Evolutionary conservation across 2,888 invertebrate genomes (phyloP).

Genomic region (Nomada hirtipes): DNA sequence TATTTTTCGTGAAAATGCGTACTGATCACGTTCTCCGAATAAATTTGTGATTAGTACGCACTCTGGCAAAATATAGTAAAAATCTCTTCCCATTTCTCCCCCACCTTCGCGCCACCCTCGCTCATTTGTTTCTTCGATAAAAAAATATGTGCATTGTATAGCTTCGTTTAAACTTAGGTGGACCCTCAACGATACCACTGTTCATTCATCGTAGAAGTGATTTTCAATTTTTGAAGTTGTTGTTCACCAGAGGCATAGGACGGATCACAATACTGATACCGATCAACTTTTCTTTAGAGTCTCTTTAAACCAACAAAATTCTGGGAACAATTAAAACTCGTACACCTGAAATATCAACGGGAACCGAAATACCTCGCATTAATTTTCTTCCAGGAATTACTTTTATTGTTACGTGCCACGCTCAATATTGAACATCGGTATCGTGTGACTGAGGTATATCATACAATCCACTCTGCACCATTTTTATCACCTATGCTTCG

Average conservation of each 20-base stretch:
- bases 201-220: slow-evolving; percentile 30
- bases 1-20: slow-evolving; percentile 7
- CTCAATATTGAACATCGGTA: slow-evolving; percentile 60
- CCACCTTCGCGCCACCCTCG: not conserved
- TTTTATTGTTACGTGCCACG: not conserved
- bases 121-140: slow-evolving; percentile 58
- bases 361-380: not conserved
- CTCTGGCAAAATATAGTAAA: slow-evolving; percentile 43
- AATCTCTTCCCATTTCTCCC: slow-evolving; percentile 12
- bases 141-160: slow-evolving; percentile 73
- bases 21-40: not conserved
- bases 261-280: slow-evolving; percentile 46
- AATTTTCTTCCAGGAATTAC: too few relatives aligned
- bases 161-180: slow-evolving; percentile 62
- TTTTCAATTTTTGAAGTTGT: slow-evolving; percentile 26
- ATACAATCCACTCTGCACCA: slow-evolving; percentile 40
- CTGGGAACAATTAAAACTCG: not conserved
- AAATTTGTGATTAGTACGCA: slow-evolving; percentile 13
- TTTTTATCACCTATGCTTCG: slow-evolving; percentile 27
- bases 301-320: not conserved
- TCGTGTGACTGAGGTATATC: slow-evolving; percentile 52
- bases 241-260: slow-evolving; percentile 40
- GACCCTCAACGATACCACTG: slow-evolving; percentile 62
- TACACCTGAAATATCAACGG: not conserved
- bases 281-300: not conserved